These are phyloP conservation scores for Plodia interpunctella DNA, from an alignment of 1,140 invertebrate genomes.

Conservation along the genomic window DNA sequence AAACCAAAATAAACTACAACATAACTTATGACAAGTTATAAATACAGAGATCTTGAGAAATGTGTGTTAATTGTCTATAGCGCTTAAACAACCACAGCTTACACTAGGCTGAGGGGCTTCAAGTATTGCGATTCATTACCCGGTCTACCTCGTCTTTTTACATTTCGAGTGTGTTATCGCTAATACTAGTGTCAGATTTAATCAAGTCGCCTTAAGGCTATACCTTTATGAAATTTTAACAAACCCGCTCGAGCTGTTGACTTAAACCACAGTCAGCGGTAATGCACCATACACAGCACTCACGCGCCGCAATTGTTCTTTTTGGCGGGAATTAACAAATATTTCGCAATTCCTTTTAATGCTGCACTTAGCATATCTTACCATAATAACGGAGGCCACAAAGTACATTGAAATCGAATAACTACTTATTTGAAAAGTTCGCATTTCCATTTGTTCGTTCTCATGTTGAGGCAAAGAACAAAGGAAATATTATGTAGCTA, in stretches of 20 bases:
- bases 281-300: constrained; percentile 58
- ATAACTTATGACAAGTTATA: too few species aligned
- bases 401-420: constrained; percentile 2
- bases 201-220: too few species aligned
- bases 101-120: too few species aligned
- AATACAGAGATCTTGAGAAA: too few species aligned
- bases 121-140: too few species aligned
- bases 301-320: constrained; percentile 57
- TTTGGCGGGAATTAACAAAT: constrained; percentile 65
- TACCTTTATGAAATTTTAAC: too few species aligned
- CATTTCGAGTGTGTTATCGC: too few species aligned
- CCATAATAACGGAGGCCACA: constrained; percentile 9
- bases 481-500: not conserved
- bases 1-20: too few species aligned
- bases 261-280: constrained; percentile 29
- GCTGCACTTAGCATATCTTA: constrained; percentile 44
- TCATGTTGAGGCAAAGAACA: not conserved
- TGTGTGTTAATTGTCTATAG: too few species aligned
- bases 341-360: constrained; percentile 65
- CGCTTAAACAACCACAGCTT: too few species aligned
- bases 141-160: too few species aligned
- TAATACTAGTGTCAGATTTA: too few species aligned
- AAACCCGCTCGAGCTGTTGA: not conserved
- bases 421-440: not conserved
- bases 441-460: not conserved